These are phyloP conservation scores for Potorous gilbertii DNA, from an alignment of 2,797 vertebrate species.

Conservation along the genomic window DNA sequence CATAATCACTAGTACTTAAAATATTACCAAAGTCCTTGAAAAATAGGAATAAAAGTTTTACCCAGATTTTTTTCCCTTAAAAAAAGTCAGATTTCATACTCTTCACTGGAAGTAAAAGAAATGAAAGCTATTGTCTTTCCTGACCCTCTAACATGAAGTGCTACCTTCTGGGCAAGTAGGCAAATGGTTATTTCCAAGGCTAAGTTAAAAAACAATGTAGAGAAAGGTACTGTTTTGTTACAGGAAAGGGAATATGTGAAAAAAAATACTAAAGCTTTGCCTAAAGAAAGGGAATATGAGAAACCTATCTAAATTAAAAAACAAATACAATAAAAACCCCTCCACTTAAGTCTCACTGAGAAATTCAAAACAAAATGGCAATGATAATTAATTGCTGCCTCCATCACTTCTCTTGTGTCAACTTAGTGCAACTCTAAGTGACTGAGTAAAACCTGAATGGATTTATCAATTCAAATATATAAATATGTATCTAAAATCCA, in stretches of 20 bases:
- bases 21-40: neutral
- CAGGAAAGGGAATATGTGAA: neutral
- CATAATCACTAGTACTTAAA: neutral
- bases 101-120: conserved; percentile 4
- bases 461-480: neutral
- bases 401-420: neutral
- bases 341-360: neutral
- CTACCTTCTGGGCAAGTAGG: neutral
- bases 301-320: neutral
- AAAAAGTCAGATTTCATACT: conserved; percentile 7
- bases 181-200: neutral
- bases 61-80: neutral
- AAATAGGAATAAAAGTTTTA: neutral
- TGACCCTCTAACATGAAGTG: neutral
- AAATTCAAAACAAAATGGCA: neutral
- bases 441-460: neutral
- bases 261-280: neutral
- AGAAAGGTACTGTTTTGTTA: neutral
- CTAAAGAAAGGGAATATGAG: neutral
- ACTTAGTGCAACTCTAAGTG: neutral
- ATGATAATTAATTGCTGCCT: neutral
- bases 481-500: neutral
- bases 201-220: neutral
- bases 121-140: neutral
- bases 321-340: neutral